Evolutionary conservation across 2,797 vertebrate genomes (phyloP), one percentile per base, ranked within the genome.

Genomic region (Gambelia wislizenii): DNA sequence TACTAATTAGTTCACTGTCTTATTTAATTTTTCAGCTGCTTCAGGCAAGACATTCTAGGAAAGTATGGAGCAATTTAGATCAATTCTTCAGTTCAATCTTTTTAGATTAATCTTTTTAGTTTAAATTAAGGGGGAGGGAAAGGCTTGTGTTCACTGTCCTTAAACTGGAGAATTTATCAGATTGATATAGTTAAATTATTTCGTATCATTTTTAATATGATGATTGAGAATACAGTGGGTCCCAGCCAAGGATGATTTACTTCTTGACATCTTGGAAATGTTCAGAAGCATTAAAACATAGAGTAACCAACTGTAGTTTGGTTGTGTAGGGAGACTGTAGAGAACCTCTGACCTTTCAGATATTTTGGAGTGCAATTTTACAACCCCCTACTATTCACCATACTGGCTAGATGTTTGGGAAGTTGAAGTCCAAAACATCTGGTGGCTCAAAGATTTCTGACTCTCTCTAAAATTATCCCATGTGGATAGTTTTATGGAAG

Each of bases 21-120:
- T 90, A 92, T 30, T 90, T 87, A 86, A 93, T 70, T 74, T 91
- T 92, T 91, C 89, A 72, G 25, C 36, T 72, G 25, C 44, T 67
- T 83, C 80, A 75, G 86, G 95, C 36, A 91, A 25, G 90, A 80
- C 89, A 83, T 78, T 59, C 42, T 44, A 89, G 85, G 87, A 89
- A 84, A 91, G 47, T 83, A 81, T 87, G 39, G 87, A 54, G 87
- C 76, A 69, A 1, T 85, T 83, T 74, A 3, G 39, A 91, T 83
- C 84, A 91, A 90, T 92, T 90, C 20, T 88, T 89, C 42, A 70
- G 90, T 90, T 82, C 61, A 61, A 8, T 52, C 25, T 49, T 47
- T 36, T n/a, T n/a, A n/a, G n/a, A n/a, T n/a, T n/a, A n/a, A n/a
- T n/a, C 25, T 42, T 85, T 52, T 54, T 54, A 54, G 13, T 14